A percentile compares a stretch with the other conserved stretches of the same genome.
Conservation (phyloP, 2,797 vertebrate species). For the Myotis planiceps region DNA sequence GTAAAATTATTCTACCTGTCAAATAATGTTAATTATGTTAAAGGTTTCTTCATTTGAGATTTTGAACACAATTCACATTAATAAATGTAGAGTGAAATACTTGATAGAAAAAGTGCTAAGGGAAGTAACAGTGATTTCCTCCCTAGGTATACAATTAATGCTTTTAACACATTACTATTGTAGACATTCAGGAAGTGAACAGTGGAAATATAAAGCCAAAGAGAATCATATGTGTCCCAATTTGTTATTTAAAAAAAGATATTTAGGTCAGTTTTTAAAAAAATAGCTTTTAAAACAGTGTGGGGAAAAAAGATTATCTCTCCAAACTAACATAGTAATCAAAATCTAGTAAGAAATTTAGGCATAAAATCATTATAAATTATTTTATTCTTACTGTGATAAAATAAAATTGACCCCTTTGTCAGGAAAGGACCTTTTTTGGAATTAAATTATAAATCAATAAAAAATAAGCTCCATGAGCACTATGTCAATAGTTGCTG, state of each 20-base stretch:
- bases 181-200: not conserved
- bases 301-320: not conserved
- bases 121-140: not conserved
- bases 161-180: not conserved
- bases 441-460: conserved; percentile 35
- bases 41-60: conserved; percentile 29
- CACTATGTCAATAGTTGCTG: not conserved
- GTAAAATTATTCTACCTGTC: conserved; percentile 38
- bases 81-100: conserved; percentile 15
- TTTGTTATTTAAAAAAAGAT: not conserved
- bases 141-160: not conserved
- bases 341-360: conserved; percentile 40
- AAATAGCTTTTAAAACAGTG: conserved; percentile 5
- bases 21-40: conserved; percentile 33
- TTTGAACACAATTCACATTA: conserved; percentile 34
- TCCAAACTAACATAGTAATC: conserved; percentile 13
- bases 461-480: not conserved
- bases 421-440: not conserved
- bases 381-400: conserved; percentile 37
- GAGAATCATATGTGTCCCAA: not conserved
- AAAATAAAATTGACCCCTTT: not conserved
- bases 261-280: not conserved
- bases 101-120: not conserved
- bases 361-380: not conserved
- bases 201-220: conserved; percentile 18